These are phyloP conservation scores for honey bee (Apis mellifera) DNA, from an alignment of 1,140 invertebrate species.

Conservation along the genomic window DNA sequence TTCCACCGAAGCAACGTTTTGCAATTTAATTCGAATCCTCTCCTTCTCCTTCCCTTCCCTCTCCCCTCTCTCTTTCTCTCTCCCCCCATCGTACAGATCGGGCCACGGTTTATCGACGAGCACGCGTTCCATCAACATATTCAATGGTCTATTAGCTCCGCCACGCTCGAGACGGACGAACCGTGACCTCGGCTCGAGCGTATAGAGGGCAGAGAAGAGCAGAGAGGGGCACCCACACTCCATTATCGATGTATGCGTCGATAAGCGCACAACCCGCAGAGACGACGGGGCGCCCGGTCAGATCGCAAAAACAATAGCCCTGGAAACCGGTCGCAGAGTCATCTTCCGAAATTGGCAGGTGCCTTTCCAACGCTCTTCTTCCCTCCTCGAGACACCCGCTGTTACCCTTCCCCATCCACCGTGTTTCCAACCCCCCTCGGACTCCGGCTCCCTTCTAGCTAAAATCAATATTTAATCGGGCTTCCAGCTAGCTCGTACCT, in stretches of 20 bases:
- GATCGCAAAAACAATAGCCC: slow-evolving; percentile 49
- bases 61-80: background rate
- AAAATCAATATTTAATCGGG: slow-evolving; percentile 73
- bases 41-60: background rate
- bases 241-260: slow-evolving; percentile 56
- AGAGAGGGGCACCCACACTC: slow-evolving; percentile 37
- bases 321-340: slow-evolving; percentile 58
- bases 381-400: slow-evolving; percentile 7
- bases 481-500: slow-evolving; percentile 46
- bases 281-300: slow-evolving; percentile 44
- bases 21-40: slow-evolving; percentile 62
- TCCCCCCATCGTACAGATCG: no score
- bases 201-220: slow-evolving; percentile 44
- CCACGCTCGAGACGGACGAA: slow-evolving; percentile 39
- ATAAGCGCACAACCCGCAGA: slow-evolving; percentile 46
- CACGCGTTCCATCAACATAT: slow-evolving; percentile 66
- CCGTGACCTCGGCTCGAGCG: slow-evolving; percentile 47
- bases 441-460: slow-evolving; percentile 24
- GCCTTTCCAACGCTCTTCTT: slow-evolving; percentile 29
- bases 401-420: background rate
- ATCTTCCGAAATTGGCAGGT: slow-evolving; percentile 68
- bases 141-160: slow-evolving; percentile 64
- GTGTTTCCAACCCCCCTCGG: background rate
- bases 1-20: slow-evolving; percentile 44
- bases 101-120: slow-evolving; percentile 40